These are phyloP conservation scores for Rhingia rostrata DNA, from an alignment of 2,888 invertebrate genomes.

Conservation along the genomic window DNA sequence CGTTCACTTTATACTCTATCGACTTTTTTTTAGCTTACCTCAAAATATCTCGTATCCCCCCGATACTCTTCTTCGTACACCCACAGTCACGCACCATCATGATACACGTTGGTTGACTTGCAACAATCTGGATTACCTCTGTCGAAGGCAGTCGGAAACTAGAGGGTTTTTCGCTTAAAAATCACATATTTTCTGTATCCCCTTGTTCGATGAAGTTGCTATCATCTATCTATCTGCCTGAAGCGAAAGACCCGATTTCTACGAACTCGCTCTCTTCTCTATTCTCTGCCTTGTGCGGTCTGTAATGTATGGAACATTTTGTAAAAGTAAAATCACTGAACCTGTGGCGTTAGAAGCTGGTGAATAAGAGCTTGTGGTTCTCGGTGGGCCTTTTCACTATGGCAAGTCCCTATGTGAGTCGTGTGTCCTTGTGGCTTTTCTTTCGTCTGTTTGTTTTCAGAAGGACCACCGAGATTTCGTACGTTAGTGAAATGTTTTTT, in stretches of 20 bases:
- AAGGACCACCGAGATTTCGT: conserved; percentile 37
- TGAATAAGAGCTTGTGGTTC: conserved; percentile 1
- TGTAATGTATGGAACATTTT: conserved; percentile 34
- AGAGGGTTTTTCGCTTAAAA: conserved; percentile 41
- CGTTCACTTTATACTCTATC: conserved; percentile 41
- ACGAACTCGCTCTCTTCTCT: conserved; percentile 16
- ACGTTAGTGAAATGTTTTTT: conserved; percentile 35
- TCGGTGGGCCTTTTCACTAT: conserved; percentile 7
- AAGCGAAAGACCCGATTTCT: conserved; percentile 29
- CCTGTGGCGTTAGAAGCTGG: conserved; percentile 17
- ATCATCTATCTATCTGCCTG: conserved; percentile 49
- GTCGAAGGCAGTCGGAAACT: conserved; percentile 17
- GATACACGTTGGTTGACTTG: conserved; percentile 37
- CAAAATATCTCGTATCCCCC: conserved; percentile 39
- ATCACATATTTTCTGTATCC: conserved; percentile 33
- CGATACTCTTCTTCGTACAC: neutral
- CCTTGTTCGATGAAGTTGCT: conserved; percentile 53
- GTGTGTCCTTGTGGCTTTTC: conserved; percentile 51
- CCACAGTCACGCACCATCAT: neutral
- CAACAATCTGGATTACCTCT: conserved; percentile 26
- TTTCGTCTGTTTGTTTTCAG: conserved; percentile 41
- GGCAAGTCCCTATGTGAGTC: conserved; percentile 17
- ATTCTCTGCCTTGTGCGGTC: conserved; percentile 57
- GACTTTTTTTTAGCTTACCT: conserved; percentile 50
- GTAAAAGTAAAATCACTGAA: conserved; percentile 62